Evolutionary conservation across 2,888 invertebrate species (phyloP), one percentile per base, ranked within the genome.

Genomic region (Apeira syringaria): DNA sequence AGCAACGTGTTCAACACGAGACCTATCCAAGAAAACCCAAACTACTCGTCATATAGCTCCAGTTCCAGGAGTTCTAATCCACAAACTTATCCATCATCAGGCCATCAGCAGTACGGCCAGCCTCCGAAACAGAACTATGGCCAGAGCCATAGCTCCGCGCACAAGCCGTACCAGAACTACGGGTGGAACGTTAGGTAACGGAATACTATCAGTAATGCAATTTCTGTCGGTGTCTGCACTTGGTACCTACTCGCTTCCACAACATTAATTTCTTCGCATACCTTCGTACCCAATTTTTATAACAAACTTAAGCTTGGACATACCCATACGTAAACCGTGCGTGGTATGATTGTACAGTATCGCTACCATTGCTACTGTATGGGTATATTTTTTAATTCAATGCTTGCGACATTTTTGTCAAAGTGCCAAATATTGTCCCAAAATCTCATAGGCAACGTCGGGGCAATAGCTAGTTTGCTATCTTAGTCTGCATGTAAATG

Each of bases 181-280:
- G 89, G 89, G 53, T 89, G 89, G 89, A 84, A 79, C 47, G 65
- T 84, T 75, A 84, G 90, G 90, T 90, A 90, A 90, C 76, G 77
- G 65, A 36, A 24, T 29, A 18, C 30, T 22, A 2, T 20, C 20
- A 28, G 27, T 44, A 13, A 24, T 30, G 17, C 25, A 39, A 10
- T 15, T n/a, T 13, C 27, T 29, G 12, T 42, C 25, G 44, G 42
- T 42, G 44, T 20, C 38, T 47, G 44, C 57, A 43, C 50, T 40
- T n/a, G 27, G 10, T 36, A 2, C 5, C 22, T 36, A 31, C 24
- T 17, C 17, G 49, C 56, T 54, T 40, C 27, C 31, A 18, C 33
- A 36, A 35, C 29, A 32, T 37, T 47, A 36, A 29, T 45, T 47
- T 30, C 30, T 44, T 46, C 30, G n/a, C n/a, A n/a, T n/a, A n/a